These are phyloP conservation scores for Sesamia inferens DNA, from an alignment of 2,888 invertebrate species.

Conservation along the genomic window DNA sequence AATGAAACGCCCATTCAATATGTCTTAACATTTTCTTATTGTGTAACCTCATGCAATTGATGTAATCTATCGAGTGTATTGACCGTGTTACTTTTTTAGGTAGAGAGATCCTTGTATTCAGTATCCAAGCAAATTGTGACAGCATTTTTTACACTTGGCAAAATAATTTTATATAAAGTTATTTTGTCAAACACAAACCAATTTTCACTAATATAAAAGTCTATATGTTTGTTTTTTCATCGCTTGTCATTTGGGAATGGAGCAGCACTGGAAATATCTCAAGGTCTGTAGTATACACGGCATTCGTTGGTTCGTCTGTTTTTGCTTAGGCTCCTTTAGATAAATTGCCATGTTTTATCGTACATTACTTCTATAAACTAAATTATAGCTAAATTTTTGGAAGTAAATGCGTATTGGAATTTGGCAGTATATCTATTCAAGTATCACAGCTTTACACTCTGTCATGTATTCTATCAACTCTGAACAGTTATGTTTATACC, in stretches of 20 bases:
- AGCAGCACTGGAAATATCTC: constrained; percentile 95
- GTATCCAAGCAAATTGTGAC: constrained; percentile 63
- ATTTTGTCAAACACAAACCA: constrained; percentile 41
- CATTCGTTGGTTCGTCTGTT: constrained; percentile 44
- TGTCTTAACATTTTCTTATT: constrained; percentile 40
- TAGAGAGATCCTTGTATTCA: not conserved
- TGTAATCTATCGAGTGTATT: constrained; percentile 43
- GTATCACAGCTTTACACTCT: constrained; percentile 50
- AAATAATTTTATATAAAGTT: constrained; percentile 42
- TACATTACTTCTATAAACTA: constrained; percentile 1
- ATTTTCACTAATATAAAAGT: constrained; percentile 60
- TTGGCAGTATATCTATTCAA: constrained; percentile 32
- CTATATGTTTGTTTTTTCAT: constrained; percentile 75
- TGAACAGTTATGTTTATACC: constrained; percentile 56
- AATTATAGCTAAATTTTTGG: not conserved
- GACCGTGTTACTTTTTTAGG: constrained; percentile 44
- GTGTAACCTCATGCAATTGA: constrained; percentile 46
- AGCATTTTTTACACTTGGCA: constrained; percentile 41
- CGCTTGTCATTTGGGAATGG: constrained; percentile 83
- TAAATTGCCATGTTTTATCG: constrained; percentile 30
- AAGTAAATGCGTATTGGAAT: constrained; percentile 22
- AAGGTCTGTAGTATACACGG: constrained; percentile 92
- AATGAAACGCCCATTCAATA: constrained; percentile 49
- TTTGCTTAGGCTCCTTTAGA: constrained; percentile 48
- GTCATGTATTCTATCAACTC: constrained; percentile 53